Evolutionary conservation across 2,797 vertebrate species (phyloP).

Genomic region (Mormyrus proboscirostris): DNA sequence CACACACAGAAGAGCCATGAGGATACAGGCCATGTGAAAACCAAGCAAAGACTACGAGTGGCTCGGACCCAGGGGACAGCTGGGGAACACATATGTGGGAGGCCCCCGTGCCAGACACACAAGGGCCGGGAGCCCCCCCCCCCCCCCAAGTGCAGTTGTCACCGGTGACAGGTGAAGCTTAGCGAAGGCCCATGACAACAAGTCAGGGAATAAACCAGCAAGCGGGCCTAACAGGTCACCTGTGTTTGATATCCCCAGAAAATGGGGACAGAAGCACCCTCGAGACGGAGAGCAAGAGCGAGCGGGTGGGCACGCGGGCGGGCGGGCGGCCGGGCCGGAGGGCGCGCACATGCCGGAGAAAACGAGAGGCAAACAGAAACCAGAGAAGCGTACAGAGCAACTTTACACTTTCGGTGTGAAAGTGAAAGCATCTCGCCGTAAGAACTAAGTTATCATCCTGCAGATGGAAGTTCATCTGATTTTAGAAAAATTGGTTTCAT

Average conservation of each 20-base stretch:
- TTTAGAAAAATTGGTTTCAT: slow-evolving; percentile 14
- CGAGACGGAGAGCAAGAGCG: not conserved
- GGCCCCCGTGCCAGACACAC: slow-evolving; percentile 44
- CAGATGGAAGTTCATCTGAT: not conserved
- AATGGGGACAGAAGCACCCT: not conserved
- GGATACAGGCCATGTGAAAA: not conserved
- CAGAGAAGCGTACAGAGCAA: not conserved
- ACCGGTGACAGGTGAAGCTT: slow-evolving; percentile 7
- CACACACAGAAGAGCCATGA: not conserved
- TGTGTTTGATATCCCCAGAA: not conserved
- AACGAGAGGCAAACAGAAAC: not conserved
- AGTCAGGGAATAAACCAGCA: not conserved
- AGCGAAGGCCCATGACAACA: not conserved
- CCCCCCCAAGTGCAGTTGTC: slow-evolving; percentile 33
- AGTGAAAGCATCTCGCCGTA: not conserved
- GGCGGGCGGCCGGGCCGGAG: not conserved
- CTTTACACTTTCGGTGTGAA: slow-evolving; percentile 4
- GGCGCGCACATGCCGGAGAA: not conserved
- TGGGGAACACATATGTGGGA: slow-evolving; percentile 50
- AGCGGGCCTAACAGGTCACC: not conserved
- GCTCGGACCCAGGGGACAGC: slow-evolving; percentile 40
- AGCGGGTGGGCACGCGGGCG: rapidly evolving
- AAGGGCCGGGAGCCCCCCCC: slow-evolving; percentile 39
- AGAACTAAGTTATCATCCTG: not conserved
- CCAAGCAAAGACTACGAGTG: not conserved